Percentiles rank a stretch among this genome's conserved stretches.
Conservation (phyloP, 2,888 invertebrate species). For the Megastigmus dorsalis region DNA sequence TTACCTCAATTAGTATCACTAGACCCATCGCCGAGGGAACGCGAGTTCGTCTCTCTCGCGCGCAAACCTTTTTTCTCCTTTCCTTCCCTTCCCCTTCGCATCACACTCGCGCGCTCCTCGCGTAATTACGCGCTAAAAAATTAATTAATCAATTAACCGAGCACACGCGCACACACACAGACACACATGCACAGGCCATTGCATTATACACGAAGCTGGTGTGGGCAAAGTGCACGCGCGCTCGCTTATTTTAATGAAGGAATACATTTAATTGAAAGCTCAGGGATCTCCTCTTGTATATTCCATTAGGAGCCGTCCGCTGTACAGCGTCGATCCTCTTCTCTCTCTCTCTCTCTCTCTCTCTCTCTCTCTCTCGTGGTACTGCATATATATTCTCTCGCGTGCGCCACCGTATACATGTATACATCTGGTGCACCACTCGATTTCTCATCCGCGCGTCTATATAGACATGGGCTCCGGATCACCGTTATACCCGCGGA, state of each 20-base stretch:
- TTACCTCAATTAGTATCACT: constrained; percentile 33
- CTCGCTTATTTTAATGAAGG: not conserved
- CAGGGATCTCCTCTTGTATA: not conserved
- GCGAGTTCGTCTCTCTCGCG: not conserved
- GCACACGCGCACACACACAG: not conserved
- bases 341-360: no score
- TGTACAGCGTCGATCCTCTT: no score
- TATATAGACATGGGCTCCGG: not conserved
- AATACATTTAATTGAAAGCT: constrained; percentile 13
- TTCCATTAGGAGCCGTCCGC: not conserved
- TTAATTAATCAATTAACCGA: constrained; percentile 29
- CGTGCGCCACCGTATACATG: not conserved
- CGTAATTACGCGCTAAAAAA: constrained; percentile 27
- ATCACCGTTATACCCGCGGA: no score
- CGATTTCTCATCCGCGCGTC: not conserved
- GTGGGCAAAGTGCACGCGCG: no score
- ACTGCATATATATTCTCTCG: no score
- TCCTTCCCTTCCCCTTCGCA: constrained; percentile 31
- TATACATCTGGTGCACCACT: not conserved
- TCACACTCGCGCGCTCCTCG: not conserved
- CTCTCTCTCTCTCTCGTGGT: no score
- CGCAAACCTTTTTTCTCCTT: not conserved
- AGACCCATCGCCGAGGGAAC: no score
- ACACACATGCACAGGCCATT: no score
- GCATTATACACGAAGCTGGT: no score